These are phyloP conservation scores for Marronus borbonicus DNA, from an alignment of 2,888 invertebrate species.

Conservation along the genomic window DNA sequence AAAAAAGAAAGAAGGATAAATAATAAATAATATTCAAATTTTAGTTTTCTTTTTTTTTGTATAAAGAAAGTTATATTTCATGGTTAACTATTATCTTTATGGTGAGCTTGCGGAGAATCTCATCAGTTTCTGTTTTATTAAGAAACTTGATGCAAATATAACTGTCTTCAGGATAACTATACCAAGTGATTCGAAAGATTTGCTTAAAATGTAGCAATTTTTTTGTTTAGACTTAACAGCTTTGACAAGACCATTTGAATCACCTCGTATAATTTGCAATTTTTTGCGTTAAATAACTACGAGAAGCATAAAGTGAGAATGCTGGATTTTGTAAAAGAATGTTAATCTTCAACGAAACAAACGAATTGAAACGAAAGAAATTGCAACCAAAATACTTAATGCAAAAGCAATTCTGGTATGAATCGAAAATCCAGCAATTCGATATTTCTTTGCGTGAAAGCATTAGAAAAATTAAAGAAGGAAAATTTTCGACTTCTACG, in stretches of 20 bases:
- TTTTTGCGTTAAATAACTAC: not conserved
- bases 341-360: not conserved
- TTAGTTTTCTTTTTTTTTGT: not conserved
- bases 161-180: too few species aligned
- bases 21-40: not conserved
- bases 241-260: not conserved
- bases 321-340: not conserved
- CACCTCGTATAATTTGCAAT: not conserved
- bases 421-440: too few species aligned
- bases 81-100: too few species aligned
- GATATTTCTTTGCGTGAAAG: not conserved
- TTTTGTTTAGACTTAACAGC: too few species aligned
- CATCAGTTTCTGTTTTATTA: too few species aligned
- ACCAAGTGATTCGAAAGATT: too few species aligned
- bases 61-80: conserved; percentile 7
- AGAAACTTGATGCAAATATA: too few species aligned
- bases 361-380: not conserved
- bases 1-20: not conserved
- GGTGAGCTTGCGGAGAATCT: too few species aligned
- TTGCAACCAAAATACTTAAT: not conserved
- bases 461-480: not conserved
- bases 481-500: not conserved
- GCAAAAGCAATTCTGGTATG: too few species aligned
- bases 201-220: too few species aligned
- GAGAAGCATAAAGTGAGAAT: not conserved